phyloP scores from a whole-genome alignment of 23 tunicate genomes.

The Aplidium turbinatum region DNA sequence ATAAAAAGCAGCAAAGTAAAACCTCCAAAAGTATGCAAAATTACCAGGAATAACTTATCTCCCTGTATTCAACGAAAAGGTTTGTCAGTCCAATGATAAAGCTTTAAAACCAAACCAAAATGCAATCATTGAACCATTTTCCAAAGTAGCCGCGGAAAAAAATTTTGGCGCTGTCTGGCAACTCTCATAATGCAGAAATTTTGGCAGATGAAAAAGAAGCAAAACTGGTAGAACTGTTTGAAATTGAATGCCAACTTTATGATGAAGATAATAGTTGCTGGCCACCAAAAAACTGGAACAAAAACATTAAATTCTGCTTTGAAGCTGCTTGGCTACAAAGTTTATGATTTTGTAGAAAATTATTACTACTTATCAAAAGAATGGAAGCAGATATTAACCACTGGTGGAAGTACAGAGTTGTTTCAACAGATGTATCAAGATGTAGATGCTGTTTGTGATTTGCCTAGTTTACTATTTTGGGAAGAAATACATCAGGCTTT shows the following conservation, averaged over 20 bases:
- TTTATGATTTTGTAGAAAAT: slow-evolving; percentile 28
- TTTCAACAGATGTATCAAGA: slow-evolving; percentile 17
- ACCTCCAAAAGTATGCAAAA: no score
- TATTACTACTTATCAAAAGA: slow-evolving; percentile 1
- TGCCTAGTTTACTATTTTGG: slow-evolving; percentile 20
- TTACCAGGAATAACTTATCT: no score
- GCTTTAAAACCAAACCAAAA: no score
- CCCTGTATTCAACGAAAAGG: no score
- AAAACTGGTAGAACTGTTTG: neutral
- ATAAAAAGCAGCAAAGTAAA: no score
- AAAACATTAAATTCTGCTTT: slow-evolving; percentile 14
- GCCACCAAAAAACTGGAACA: slow-evolving; percentile 42
- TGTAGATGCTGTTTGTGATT: slow-evolving; percentile 29
- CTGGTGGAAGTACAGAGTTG: slow-evolving; percentile 8
- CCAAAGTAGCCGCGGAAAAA: no score
- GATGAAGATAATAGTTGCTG: slow-evolving; percentile 27
- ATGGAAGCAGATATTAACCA: slow-evolving; percentile 9
- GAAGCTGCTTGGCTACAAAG: slow-evolving; percentile 15
- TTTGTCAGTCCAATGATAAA: no score
- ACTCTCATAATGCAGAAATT: no score
- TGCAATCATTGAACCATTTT: no score
- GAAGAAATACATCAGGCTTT: slow-evolving; percentile 24
- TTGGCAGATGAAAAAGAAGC: no score
- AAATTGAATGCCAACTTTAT: neutral
- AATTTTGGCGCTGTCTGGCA: no score